phyloP scores from a whole-genome alignment of 2,888 invertebrate species.

The Dasysyrphus albostriatus region DNA sequence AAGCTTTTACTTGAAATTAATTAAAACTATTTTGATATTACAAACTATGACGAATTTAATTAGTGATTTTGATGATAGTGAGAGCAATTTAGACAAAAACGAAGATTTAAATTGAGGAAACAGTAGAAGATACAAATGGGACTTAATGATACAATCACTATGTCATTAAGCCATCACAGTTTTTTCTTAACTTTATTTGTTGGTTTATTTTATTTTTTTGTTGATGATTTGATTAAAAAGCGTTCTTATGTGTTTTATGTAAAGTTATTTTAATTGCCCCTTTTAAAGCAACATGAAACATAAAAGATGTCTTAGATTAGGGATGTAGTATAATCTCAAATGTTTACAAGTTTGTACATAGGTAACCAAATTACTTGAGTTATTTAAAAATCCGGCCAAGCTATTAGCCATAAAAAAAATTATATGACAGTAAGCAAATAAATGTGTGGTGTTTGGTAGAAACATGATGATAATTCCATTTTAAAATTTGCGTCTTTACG shows the following conservation, averaged over 20 bases:
- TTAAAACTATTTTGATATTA: constrained; percentile 40
- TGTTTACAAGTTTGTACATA: too few relatives aligned
- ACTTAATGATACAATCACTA: constrained; percentile 10
- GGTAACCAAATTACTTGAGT: too few relatives aligned
- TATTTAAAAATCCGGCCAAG: too few relatives aligned
- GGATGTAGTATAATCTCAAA: too few relatives aligned
- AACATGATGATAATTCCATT: too few relatives aligned
- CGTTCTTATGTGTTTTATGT: background rate
- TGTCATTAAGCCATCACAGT: background rate
- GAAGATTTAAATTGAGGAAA: constrained; percentile 42
- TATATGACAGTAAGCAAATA: too few relatives aligned
- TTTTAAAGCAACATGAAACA: too few relatives aligned
- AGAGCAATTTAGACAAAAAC: constrained; percentile 13
- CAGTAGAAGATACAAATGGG: background rate
- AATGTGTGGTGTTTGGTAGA: too few relatives aligned
- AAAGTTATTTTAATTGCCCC: too few relatives aligned
- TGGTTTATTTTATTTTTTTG: background rate
- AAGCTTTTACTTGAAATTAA: constrained; percentile 44
- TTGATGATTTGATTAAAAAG: background rate
- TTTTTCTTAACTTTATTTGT: background rate
- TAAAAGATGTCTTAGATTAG: too few relatives aligned
- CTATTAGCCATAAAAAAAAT: too few relatives aligned
- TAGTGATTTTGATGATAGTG: background rate
- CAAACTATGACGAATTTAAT: constrained; percentile 23
- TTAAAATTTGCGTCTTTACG: too few relatives aligned